Evolutionary conservation across 2,888 invertebrate genomes (phyloP).

Genomic region (Amphipoea lucens): DNA sequence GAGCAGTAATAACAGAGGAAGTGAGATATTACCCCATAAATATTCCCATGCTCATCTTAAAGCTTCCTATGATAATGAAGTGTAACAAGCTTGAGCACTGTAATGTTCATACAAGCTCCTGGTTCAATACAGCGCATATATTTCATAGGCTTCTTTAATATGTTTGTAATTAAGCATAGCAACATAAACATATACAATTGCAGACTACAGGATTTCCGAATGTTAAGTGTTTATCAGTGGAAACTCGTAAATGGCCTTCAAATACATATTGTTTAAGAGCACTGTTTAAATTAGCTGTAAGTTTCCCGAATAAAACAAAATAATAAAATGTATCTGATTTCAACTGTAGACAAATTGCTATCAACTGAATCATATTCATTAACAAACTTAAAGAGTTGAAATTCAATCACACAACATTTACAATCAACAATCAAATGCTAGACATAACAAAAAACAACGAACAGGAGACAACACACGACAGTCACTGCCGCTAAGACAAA

Average conservation of each 20-base stretch:
- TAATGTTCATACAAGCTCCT: constrained; percentile 48
- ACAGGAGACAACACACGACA: constrained; percentile 29
- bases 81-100: constrained; percentile 61
- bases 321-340: neutral
- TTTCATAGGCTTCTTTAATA: constrained; percentile 33
- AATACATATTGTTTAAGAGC: too few relatives aligned
- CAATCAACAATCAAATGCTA: neutral
- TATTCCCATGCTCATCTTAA: constrained; percentile 65
- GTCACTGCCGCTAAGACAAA: constrained; percentile 47
- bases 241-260: too few relatives aligned
- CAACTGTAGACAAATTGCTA: neutral
- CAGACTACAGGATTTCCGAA: neutral
- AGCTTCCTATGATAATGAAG: constrained; percentile 69
- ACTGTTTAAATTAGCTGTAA: too few relatives aligned
- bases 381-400: neutral
- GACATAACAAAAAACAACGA: constrained; percentile 20
- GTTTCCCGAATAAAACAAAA: too few relatives aligned
- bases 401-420: neutral
- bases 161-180: constrained; percentile 26
- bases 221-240: neutral
- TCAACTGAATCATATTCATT: neutral
- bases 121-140: constrained; percentile 33
- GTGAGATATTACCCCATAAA: constrained; percentile 70
- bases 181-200: constrained; percentile 3
- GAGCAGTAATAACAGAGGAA: constrained; percentile 67